Base-by-base conservation (phyloP, 2,888 invertebrate genomes). In the Rapana venosa region DNA sequence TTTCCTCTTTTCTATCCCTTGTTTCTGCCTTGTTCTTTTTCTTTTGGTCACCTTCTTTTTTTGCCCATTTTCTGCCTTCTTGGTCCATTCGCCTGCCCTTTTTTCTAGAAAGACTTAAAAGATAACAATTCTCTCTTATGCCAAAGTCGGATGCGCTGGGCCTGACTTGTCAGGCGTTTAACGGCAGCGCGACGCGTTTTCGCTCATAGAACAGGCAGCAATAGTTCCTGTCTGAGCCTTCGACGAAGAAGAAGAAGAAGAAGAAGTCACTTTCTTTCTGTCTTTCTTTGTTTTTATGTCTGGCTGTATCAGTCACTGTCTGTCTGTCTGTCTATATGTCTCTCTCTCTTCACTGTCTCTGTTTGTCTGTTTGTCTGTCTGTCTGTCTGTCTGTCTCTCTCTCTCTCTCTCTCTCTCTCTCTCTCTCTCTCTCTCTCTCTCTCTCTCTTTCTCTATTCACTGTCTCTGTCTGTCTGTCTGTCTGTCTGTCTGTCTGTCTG, bases 331-430 rank as follows among this genome's bases (percentile, higher is more conserved):
- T 87, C 15, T 61, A 66, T 87, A 35, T 87, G 32, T 66, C 66
- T 77, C 77, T 77, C 77, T 77, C 32, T 47, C 84, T 84, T 79
- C 77, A 32, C 20, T 79, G 0, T 79, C 32, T 79, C 77, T 79
- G 26, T 79, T 32, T 79, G 32, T 79, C 32, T 79, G 32, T 79
- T 32, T 77, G 32, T 77, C 32, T 47, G 47, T 84, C 84, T 84
- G 56, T 84, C 84, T 84, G 56, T 84, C 84, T 79, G 32, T 79
- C 35, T 79, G 15, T 35, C 77, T 79, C 77, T 79, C 35, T 79
- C 32, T 79, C 17, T 17, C 20, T 79, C 17, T 79, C 32, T 35
- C 32, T 79, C 32, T 32, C 17, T 84, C 56, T 84, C 56, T 84
- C 56, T 84, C 56, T 84, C 20, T 47, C 56, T 84, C 20, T 84